phyloP scores from a whole-genome alignment of 64 coral and sea anemone genomes.

The Exaiptasia diaphana region DNA sequence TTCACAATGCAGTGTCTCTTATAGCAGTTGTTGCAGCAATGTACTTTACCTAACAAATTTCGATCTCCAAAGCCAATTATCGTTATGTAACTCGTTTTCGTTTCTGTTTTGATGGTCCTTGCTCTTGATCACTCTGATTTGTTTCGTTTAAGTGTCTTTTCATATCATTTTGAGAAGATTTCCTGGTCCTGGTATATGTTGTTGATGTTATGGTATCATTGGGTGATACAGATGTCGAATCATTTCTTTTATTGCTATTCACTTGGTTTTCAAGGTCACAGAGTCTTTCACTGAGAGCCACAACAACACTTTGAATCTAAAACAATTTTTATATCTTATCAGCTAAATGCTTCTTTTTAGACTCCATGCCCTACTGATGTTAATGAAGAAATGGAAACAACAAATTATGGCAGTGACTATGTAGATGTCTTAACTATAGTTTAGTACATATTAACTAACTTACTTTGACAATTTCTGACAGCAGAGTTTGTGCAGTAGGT shows the following conservation, averaged over 20 bases:
- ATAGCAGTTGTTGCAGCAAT: no score
- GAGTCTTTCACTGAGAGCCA: neutral
- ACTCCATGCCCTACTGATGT: neutral
- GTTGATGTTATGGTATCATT: no score
- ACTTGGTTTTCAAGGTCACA: neutral
- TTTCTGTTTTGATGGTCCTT: neutral
- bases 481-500: neutral
- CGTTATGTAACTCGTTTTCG: neutral
- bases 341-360: neutral
- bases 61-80: no score
- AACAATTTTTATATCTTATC: neutral
- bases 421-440: neutral
- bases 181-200: neutral
- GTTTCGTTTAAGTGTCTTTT: neutral
- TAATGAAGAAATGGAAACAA: neutral
- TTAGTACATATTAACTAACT: neutral
- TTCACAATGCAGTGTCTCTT: no score
- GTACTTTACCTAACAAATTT: no score
- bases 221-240: no score
- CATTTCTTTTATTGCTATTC: neutral
- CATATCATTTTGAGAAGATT: neutral
- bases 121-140: neutral
- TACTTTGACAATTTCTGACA: neutral
- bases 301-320: conserved; percentile 12
- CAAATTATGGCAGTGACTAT: neutral